phyloP scores from a whole-genome alignment of 2,797 vertebrate genomes.

The Hyperoplus lanceolatus region DNA sequence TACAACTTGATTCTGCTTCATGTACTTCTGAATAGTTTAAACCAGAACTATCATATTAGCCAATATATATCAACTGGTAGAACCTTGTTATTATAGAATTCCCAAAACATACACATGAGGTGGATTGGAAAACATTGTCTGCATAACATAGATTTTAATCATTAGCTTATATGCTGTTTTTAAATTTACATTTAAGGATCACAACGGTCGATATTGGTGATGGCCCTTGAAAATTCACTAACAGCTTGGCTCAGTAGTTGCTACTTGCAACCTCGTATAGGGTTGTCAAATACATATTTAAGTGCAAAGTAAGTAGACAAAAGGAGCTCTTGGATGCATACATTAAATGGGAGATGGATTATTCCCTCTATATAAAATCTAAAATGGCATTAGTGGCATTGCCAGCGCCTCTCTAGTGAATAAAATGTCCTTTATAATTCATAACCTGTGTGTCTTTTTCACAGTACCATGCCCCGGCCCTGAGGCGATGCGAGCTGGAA shows the following conservation, averaged over 20 bases:
- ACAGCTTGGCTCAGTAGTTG: not conserved
- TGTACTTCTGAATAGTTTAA: not conserved
- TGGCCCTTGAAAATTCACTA: not conserved
- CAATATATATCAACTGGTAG: too few relatives aligned
- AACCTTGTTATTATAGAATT: not conserved
- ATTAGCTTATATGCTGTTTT: not conserved
- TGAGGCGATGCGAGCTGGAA: slow-evolving; percentile 73
- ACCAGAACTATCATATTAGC: not conserved
- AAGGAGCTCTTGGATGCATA: not conserved
- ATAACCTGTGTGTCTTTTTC: slow-evolving; percentile 15
- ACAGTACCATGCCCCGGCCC: slow-evolving; percentile 69
- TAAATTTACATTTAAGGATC: not conserved
- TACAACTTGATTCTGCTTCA: not conserved
- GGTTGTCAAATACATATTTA: too few relatives aligned
- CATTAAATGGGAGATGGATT: not conserved
- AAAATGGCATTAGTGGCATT: too few relatives aligned
- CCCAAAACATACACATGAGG: not conserved
- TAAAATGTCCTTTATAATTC: not conserved
- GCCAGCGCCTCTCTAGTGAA: not conserved
- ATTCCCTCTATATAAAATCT: not conserved
- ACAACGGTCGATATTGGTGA: not conserved
- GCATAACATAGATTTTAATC: not conserved
- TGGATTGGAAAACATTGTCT: not conserved
- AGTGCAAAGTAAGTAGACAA: not conserved
- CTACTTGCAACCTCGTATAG: not conserved